A percentile compares a stretch with the other conserved stretches of the same genome.
These are phyloP conservation scores for Zootoca vivipara DNA, from an alignment of 2,113 vertebrate genomes.

Conservation along the genomic window DNA sequence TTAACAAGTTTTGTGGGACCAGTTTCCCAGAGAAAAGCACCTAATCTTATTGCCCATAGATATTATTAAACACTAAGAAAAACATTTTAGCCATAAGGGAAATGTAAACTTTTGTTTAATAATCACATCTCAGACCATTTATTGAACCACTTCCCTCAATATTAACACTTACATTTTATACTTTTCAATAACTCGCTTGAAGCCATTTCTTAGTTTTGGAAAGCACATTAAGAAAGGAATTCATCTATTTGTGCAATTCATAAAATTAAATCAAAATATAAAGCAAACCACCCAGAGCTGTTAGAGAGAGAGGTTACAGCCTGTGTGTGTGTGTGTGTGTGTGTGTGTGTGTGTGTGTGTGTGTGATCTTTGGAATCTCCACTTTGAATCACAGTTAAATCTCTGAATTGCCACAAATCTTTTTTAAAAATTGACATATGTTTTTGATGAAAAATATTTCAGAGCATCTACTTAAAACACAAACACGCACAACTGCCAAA, in stretches of 20 bases:
- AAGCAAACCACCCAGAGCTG: conserved; percentile 18
- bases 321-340: not conserved
- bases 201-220: conserved; percentile 28
- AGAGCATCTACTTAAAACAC: not conserved
- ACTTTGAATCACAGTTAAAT: not conserved
- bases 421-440: conserved; percentile 21
- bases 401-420: conserved; percentile 13
- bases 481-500: not conserved
- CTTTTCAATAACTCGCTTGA: not conserved
- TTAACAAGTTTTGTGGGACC: conserved; percentile 10
- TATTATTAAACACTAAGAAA: conserved; percentile 10
- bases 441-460: conserved; percentile 20
- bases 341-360: not conserved
- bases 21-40: conserved; percentile 14
- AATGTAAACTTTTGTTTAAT: not conserved
- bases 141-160: not conserved
- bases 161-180: not conserved
- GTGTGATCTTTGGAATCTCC: conserved; percentile 17
- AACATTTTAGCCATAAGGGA: conserved; percentile 13
- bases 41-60: not conserved
- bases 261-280: conserved; percentile 8
- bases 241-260: not conserved
- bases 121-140: not conserved
- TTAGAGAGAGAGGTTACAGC: not conserved
- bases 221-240: conserved; percentile 9